These are phyloP conservation scores for Tenodera sinensis DNA, from an alignment of 2,888 invertebrate genomes.

Conservation along the genomic window DNA sequence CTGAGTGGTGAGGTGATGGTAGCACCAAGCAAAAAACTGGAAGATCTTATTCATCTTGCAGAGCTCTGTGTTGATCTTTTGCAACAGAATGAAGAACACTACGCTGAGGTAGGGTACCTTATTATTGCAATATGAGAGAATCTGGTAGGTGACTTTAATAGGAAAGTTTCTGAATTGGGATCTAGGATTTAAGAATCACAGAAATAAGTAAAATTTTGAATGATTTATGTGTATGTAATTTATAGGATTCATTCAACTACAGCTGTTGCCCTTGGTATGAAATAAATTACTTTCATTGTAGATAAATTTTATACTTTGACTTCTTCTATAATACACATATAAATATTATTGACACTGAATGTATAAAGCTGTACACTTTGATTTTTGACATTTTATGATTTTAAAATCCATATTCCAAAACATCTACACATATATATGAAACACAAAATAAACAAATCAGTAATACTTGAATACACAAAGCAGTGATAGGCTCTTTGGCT, in stretches of 20 bases:
- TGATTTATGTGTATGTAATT: neutral
- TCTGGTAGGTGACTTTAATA: neutral
- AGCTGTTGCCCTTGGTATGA: neutral
- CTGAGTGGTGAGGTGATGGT: conserved; percentile 78
- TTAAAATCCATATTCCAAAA: neutral
- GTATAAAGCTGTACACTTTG: neutral
- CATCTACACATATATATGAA: neutral
- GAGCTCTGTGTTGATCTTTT: conserved; percentile 97
- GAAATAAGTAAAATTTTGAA: neutral
- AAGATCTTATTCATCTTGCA: conserved; percentile 94
- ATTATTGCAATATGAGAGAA: neutral
- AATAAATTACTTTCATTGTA: neutral
- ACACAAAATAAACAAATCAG: neutral
- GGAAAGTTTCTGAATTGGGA: neutral
- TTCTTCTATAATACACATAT: neutral
- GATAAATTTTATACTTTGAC: neutral
- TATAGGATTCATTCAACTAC: neutral
- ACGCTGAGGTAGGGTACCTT: conserved; percentile 83
- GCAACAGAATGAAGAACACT: conserved; percentile 99
- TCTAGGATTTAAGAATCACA: neutral
- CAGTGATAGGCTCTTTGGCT: neutral
- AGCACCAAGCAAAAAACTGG: conserved; percentile 84
- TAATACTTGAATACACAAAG: neutral
- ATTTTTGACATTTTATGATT: neutral
- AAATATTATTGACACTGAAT: neutral